Conservation (phyloP, 2,888 invertebrate species). For the Trypoxylon attenuatum region DNA sequence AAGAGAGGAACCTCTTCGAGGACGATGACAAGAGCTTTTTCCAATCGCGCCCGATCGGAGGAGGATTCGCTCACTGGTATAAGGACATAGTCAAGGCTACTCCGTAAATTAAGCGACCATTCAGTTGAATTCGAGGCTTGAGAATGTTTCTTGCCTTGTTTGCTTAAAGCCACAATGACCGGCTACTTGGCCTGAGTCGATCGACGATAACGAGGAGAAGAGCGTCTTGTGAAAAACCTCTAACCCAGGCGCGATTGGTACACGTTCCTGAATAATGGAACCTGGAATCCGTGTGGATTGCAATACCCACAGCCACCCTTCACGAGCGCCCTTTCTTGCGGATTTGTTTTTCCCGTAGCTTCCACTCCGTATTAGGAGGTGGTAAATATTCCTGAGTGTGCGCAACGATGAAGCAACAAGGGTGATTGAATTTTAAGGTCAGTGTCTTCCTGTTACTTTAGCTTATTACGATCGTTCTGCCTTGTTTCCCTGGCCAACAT, state of each 20-base stretch:
- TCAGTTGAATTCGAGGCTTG: conserved; percentile 44
- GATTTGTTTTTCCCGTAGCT: neutral
- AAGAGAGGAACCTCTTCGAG: conserved; percentile 65
- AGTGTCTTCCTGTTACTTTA: neutral
- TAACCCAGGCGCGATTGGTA: conserved; percentile 29
- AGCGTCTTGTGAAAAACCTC: conserved; percentile 17
- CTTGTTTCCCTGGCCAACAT: no score
- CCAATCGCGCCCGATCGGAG: conserved; percentile 33
- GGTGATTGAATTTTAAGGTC: neutral
- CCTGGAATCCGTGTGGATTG: conserved; percentile 26
- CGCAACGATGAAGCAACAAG: neutral
- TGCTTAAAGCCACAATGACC: conserved; percentile 50
- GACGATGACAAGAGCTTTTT: conserved; percentile 67
- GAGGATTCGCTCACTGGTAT: conserved; percentile 24
- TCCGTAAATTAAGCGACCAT: conserved; percentile 51
- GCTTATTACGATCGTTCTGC: neutral
- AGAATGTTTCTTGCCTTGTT: conserved; percentile 49
- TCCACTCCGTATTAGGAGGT: neutral
- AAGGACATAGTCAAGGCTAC: neutral
- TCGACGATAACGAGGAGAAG: conserved; percentile 36
- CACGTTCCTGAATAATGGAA: conserved; percentile 29
- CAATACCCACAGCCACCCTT: neutral
- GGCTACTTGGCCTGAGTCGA: conserved; percentile 39
- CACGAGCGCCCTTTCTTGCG: neutral
- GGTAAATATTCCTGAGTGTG: no score